These are phyloP conservation scores for Allacma fusca DNA, from an alignment of 2,888 invertebrate species.

Conservation along the genomic window DNA sequence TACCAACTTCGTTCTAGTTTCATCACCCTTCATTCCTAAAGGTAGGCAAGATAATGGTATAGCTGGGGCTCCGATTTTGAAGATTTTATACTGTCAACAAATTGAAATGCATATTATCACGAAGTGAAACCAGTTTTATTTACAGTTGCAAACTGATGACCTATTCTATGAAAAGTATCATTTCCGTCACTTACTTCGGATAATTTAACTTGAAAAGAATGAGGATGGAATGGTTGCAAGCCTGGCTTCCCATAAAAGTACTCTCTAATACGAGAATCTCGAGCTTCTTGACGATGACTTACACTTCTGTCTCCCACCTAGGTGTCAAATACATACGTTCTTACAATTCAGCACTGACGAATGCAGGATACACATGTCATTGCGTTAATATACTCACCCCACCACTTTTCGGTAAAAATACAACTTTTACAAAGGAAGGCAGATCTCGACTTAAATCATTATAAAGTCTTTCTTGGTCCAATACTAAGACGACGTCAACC, in stretches of 20 bases:
- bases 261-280: conserved; percentile 85
- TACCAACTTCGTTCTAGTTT: conserved; percentile 89
- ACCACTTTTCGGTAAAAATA: conserved; percentile 93
- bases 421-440: conserved; percentile 91
- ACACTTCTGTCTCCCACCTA: conserved; percentile 87
- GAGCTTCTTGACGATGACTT: conserved; percentile 74
- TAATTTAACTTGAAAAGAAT: conserved; percentile 93
- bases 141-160: no score
- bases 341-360: no score
- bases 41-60: conserved; percentile 96
- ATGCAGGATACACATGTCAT: no score
- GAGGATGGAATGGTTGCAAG: conserved; percentile 83
- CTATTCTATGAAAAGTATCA: no score
- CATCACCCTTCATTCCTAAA: conserved; percentile 91
- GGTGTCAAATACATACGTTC: background rate
- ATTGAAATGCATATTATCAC: conserved; percentile 62
- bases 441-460: conserved; percentile 93
- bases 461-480: conserved; percentile 95
- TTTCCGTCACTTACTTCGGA: conserved; percentile 71
- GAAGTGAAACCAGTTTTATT: no score
- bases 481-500: conserved; percentile 88
- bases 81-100: conserved; percentile 75
- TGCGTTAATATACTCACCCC: no score
- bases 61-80: conserved; percentile 92
- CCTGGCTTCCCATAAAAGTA: conserved; percentile 86